Evolutionary conservation across 2,113 vertebrate genomes (phyloP).

Genomic region (Bos javanicus): DNA sequence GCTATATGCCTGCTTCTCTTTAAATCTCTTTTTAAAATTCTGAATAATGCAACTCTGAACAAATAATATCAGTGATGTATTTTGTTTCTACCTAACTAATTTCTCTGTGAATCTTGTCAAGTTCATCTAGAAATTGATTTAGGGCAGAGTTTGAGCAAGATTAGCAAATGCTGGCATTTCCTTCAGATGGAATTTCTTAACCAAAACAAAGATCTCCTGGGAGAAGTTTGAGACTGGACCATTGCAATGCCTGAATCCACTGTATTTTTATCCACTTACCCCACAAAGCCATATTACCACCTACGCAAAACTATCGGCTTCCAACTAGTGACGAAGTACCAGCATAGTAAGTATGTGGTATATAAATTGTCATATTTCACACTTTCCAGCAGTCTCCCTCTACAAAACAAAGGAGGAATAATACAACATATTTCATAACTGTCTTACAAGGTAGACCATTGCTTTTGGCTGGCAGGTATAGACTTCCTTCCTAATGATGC

Average conservation of each 20-base stretch:
- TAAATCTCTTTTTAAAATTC: not conserved
- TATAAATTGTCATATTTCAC: not conserved
- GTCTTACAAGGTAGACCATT: not conserved
- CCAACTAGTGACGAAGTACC: no score
- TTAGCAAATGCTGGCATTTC: not conserved
- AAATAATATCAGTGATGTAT: not conserved
- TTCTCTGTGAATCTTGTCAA: not conserved
- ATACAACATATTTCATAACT: no score
- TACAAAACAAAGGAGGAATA: not conserved
- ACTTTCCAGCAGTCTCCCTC: not conserved
- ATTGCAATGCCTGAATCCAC: not conserved
- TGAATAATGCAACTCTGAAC: not conserved
- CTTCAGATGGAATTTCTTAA: not conserved
- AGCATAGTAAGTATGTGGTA: fast-evolving
- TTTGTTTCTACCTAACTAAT: not conserved
- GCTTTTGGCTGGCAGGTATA: not conserved
- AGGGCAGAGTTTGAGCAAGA: not conserved
- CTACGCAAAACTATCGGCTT: not conserved
- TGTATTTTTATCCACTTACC: not conserved
- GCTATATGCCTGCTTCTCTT: not conserved
- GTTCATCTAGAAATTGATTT: not conserved
- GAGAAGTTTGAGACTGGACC: not conserved
- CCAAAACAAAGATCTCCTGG: not conserved
- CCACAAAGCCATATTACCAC: fast-evolving
- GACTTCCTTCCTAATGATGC: not conserved